Conservation (phyloP, 2,113 vertebrate genomes). For the Macheiramphus alcinus region DNA sequence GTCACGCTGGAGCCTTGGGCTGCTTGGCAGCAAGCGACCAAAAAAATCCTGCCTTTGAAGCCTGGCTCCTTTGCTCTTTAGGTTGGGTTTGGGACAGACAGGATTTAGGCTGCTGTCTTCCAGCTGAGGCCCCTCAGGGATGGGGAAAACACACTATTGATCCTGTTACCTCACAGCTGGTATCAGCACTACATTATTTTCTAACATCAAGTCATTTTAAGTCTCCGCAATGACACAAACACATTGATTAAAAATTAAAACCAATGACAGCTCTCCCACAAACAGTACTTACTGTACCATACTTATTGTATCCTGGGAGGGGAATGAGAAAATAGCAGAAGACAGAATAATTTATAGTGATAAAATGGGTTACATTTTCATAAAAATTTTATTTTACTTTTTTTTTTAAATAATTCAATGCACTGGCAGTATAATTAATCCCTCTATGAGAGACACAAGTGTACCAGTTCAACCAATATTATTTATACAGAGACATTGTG, state of each 20-base stretch:
- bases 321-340: slow-evolving; percentile 37
- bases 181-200: neutral
- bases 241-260: slow-evolving; percentile 63
- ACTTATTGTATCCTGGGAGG: neutral
- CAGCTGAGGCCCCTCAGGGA: neutral
- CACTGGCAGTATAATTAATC: slow-evolving; percentile 80
- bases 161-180: neutral
- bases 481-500: slow-evolving; percentile 92
- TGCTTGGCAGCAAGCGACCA: neutral
- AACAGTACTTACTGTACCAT: slow-evolving; percentile 37
- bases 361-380: slow-evolving; percentile 74
- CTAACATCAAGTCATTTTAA: neutral
- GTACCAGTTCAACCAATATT: slow-evolving; percentile 85
- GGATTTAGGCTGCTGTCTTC: neutral
- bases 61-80: neutral
- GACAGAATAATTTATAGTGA: slow-evolving; percentile 50
- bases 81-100: neutral
- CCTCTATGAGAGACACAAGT: slow-evolving; percentile 78
- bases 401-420: slow-evolving; percentile 83
- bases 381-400: slow-evolving; percentile 82
- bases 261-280: slow-evolving; percentile 11
- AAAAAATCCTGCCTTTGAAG: neutral
- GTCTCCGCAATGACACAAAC: neutral
- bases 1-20: neutral
- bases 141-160: neutral